Conservation (phyloP, 1,140 invertebrate species). For the Drosophila pectinifera region DNA sequence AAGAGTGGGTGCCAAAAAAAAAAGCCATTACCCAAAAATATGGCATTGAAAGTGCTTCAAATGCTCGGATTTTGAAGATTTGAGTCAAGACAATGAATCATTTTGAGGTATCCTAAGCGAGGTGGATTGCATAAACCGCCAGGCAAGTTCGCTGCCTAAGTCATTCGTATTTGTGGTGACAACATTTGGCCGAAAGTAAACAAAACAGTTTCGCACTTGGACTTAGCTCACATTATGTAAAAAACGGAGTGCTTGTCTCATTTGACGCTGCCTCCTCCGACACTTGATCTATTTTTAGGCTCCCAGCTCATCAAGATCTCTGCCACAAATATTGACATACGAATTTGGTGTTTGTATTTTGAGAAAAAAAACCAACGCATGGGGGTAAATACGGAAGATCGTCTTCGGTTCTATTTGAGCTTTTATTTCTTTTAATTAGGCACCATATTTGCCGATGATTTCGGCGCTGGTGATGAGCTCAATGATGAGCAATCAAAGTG, state of each 20-base stretch:
- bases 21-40: slow-evolving; percentile 61
- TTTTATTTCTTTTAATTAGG: slow-evolving; percentile 66
- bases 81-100: slow-evolving; percentile 39
- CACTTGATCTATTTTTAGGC: slow-evolving; percentile 54
- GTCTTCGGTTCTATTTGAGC: slow-evolving; percentile 35
- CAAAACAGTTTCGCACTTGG: slow-evolving; percentile 47
- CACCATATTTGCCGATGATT: slow-evolving; percentile 64
- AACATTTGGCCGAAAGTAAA: slow-evolving; percentile 54
- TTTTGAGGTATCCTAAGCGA: slow-evolving; percentile 1
- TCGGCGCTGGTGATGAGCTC: slow-evolving; percentile 42
- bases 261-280: slow-evolving; percentile 22
- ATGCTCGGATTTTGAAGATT: slow-evolving; percentile 25
- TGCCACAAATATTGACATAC: slow-evolving; percentile 64
- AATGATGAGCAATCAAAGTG: slow-evolving; percentile 65
- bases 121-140: slow-evolving; percentile 58
- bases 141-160: slow-evolving; percentile 58
- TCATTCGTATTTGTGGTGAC: slow-evolving; percentile 68
- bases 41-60: slow-evolving; percentile 72
- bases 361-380: slow-evolving; percentile 46
- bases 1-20: slow-evolving; percentile 60
- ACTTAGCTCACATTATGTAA: slow-evolving; percentile 54
- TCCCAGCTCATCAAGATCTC: slow-evolving; percentile 2
- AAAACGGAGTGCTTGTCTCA: slow-evolving; percentile 48
- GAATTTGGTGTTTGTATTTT: slow-evolving; percentile 32
- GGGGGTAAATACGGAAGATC: slow-evolving; percentile 74